Base-by-base conservation (phyloP, 2,888 invertebrate species). In the Piscicola geometra region DNA sequence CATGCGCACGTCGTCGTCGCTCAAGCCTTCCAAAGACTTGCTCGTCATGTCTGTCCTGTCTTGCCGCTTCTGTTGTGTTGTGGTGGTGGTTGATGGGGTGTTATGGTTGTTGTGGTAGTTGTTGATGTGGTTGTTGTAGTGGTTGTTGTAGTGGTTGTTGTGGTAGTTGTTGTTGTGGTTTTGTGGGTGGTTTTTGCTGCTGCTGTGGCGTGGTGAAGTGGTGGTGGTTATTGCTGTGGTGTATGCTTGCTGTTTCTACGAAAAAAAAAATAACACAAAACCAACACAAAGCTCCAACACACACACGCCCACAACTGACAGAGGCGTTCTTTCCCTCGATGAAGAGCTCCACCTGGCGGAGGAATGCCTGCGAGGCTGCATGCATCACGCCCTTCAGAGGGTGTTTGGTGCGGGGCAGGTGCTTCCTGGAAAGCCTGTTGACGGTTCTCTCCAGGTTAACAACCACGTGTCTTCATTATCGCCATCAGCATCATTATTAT, bases 1-100 rank as follows among this genome's bases (percentile, higher is more conserved):
- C 77, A 92, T 89, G 25, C 88, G 84, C 76, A 94, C 89, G n/a
- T 71, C 47, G 9, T 79, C 78, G 15, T 66, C 78, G 5, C 77
- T 72, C 70, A 76, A 50, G 21, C 25, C n/a, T 25, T 3, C 25
- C 60, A 56, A n/a, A 21, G 60, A 18, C 60, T 56, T 56, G 60
- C n/a, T 56, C 3, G n/a, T 56, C 60, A 56, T 56, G 60, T 56
- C 60, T 5, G 15, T 56, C 60, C 25, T 56, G n/a, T 56, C 60
- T 56, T 18, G 21, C 5, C n/a, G n/a, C n/a, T n/a, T n/a, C n/a
- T n/a, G n/a, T n/a, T n/a, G n/a, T n/a, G n/a, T n/a, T n/a, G n/a
- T n/a, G n/a, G n/a, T n/a, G n/a, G n/a, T n/a, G n/a, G n/a, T n/a
- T n/a, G n/a, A n/a, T n/a, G n/a, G n/a, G n/a, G n/a, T n/a, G n/a